These are phyloP conservation scores for Notiomystis cincta DNA, from an alignment of 2,113 vertebrate genomes.

Conservation along the genomic window DNA sequence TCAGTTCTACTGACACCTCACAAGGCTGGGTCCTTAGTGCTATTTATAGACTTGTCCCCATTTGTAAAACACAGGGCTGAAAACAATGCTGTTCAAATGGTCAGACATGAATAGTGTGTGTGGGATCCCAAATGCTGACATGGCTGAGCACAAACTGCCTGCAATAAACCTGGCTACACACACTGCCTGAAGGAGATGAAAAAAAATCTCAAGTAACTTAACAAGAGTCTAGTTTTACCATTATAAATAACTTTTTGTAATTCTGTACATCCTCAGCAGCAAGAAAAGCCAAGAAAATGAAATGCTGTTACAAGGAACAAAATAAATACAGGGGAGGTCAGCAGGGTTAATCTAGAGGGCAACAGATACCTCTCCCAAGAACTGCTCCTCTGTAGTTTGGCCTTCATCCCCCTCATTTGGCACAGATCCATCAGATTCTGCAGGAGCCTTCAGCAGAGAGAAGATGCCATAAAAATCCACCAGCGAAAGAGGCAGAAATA, in stretches of 20 bases:
- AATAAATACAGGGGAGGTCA: background rate
- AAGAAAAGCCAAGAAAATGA: background rate
- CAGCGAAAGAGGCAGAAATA: background rate
- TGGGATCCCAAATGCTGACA: background rate
- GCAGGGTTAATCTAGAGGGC: background rate
- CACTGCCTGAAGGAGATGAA: background rate
- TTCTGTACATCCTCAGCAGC: background rate
- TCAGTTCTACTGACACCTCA: background rate
- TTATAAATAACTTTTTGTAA: background rate
- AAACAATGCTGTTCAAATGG: background rate
- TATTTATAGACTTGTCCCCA: background rate
- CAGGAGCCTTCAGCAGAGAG: slow-evolving; percentile 67
- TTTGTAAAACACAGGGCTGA: background rate
- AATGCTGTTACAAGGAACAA: background rate
- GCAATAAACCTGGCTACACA: background rate
- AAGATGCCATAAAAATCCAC: slow-evolving; percentile 18
- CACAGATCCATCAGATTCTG: slow-evolving; percentile 67
- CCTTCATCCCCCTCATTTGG: slow-evolving; percentile 58
- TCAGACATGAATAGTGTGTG: background rate
- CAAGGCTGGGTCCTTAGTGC: background rate
- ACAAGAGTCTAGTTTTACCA: background rate
- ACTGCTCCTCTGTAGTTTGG: slow-evolving; percentile 70
- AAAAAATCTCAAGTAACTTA: background rate
- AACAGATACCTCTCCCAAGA: slow-evolving; percentile 79
- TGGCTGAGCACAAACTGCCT: background rate